Evolutionary conservation across 37 sponge, comb jelly and placozoan species (phyloP), one percentile per base, ranked within the genome.

Genomic region (Axinella damicornis): DNA sequence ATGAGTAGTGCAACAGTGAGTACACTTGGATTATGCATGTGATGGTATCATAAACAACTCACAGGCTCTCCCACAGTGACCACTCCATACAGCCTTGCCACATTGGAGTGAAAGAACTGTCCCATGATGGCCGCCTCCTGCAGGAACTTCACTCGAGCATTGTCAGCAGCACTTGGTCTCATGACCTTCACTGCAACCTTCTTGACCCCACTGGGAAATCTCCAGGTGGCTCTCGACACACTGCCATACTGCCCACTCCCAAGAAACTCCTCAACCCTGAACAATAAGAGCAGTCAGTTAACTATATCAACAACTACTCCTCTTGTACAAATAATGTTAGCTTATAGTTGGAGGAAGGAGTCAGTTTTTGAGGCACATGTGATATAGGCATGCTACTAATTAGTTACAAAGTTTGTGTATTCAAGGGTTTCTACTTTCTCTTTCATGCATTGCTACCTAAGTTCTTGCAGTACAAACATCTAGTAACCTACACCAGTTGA

Each of bases 51-150:
- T n/a, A 24, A 6, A 35, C 6, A 27, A 82, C 89, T 79, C 60
- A 92, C 93, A 36, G 88, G 88, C 0, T 83, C 81, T 30, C 76
- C 80, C 14, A 87, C 65, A 16, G 88, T 92, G 57, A 84, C 93
- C 15, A 92, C 81, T 34, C 93, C 93, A 68, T 73, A 67, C 30
- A 92, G 65, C 58, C 57, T 65, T 22, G 87, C 77, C 0, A 92
- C 83, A 65, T 92, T 92, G 22, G 85, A 80, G 71, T 92, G 93
- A 57, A 64, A 70, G 75, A 92, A 92, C 85, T 92, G 93, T 6
- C 88, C 88, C 67, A 87, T 79, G 28, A 87, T 87, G 70, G 88
- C 93, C 37, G 88, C 93, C 76, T 92, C 93, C 64, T 87, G 87
- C 13, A 92, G 85, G 57, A 92, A 92, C 73, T 64, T 46, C 21